These are phyloP conservation scores for Dynastes grantii DNA, from an alignment of 2,888 invertebrate genomes.

Conservation along the genomic window DNA sequence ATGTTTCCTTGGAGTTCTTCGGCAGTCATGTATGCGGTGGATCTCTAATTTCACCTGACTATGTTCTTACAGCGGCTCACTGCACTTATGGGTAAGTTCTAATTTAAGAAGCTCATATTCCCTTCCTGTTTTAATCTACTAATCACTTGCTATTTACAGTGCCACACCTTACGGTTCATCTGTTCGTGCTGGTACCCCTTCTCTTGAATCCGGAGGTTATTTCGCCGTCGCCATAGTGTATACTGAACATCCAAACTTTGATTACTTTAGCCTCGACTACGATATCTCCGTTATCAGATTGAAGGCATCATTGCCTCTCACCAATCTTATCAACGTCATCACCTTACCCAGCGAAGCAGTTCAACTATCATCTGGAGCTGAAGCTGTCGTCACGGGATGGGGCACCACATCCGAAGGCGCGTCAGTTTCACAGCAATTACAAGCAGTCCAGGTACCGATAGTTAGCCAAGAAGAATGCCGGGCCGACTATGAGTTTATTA, in stretches of 20 bases:
- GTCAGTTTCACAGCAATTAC: conserved; percentile 57
- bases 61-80: conserved; percentile 61
- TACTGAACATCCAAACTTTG: conserved; percentile 26
- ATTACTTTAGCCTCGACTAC: not conserved
- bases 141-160: not conserved
- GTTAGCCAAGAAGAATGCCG: conserved; percentile 52
- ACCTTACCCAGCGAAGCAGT: not conserved
- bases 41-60: conserved; percentile 56
- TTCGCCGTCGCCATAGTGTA: conserved; percentile 22
- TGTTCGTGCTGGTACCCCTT: conserved; percentile 40
- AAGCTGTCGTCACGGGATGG: conserved; percentile 36
- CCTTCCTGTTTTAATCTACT: not conserved
- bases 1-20: conserved; percentile 57
- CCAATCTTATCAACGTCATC: not conserved
- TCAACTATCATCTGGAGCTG: not conserved
- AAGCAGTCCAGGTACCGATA: conserved; percentile 61
- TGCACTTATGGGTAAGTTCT: conserved; percentile 55
- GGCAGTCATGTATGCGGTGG: conserved; percentile 61
- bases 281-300: conserved; percentile 36
- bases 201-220: conserved; percentile 33
- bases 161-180: not conserved
- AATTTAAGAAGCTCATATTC: no score
- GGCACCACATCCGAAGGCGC: conserved; percentile 10
- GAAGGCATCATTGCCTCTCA: not conserved
- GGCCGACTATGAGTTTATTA: not conserved